phyloP scores from a whole-genome alignment of 2,113 vertebrate genomes.

The Microcebus murinus region DNA sequence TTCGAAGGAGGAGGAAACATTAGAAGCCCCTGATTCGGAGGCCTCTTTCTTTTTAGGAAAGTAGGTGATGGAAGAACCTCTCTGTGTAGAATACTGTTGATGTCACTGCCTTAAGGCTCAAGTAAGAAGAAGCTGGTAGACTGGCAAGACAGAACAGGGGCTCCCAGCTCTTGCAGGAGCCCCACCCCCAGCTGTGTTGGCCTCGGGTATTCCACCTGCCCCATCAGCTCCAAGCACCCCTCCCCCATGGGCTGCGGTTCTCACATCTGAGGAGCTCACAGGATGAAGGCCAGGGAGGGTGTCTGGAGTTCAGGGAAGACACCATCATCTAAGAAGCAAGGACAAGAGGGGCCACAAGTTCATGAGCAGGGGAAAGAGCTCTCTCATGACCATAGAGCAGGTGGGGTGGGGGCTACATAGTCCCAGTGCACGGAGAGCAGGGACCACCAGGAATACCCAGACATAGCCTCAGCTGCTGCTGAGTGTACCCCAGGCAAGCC shows the following conservation, averaged over 20 bases:
- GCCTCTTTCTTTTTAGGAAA: background rate
- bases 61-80: background rate
- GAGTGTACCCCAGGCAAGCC: background rate
- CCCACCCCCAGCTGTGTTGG: too few relatives aligned
- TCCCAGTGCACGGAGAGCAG: background rate
- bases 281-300: background rate
- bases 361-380: slow-evolving; percentile 14
- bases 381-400: slow-evolving; percentile 45
- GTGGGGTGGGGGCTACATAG: background rate
- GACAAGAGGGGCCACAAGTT: background rate
- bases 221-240: background rate
- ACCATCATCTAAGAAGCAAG: background rate
- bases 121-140: too few relatives aligned
- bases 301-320: background rate
- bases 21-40: background rate
- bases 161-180: background rate
- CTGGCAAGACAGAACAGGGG: too few relatives aligned
- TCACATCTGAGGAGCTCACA: background rate
- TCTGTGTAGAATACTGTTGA: background rate
- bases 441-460: too few relatives aligned
- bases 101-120: too few relatives aligned
- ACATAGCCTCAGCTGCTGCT: background rate
- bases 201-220: too few relatives aligned
- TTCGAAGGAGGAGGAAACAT: background rate
- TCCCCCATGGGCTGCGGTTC: background rate